These are phyloP conservation scores for Hipparchia semele DNA, from an alignment of 2,888 invertebrate species.

Conservation along the genomic window DNA sequence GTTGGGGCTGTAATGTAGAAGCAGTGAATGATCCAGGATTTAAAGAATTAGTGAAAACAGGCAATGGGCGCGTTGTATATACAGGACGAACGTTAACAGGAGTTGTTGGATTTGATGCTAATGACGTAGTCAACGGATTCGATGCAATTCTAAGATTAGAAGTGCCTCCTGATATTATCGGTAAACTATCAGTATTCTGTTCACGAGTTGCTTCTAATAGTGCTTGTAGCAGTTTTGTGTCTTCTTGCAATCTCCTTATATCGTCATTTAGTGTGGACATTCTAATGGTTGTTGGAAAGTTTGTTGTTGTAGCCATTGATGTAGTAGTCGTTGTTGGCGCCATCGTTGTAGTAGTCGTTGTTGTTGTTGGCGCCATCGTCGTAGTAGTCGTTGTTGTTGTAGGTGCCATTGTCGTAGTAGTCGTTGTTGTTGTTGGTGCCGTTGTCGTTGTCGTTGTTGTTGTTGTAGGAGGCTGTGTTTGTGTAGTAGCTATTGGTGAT, in stretches of 20 bases:
- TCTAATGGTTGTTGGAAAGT: conserved; percentile 43
- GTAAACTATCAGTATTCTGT: conserved; percentile 59
- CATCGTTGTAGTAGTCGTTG: conserved; percentile 39
- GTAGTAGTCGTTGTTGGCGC: conserved; percentile 42
- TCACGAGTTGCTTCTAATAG: conserved; percentile 68
- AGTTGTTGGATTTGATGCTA: conserved; percentile 68
- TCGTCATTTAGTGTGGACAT: conserved; percentile 59
- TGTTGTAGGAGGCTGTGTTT: conserved; percentile 12
- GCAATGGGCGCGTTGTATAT: conserved; percentile 58
- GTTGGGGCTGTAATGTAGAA: conserved; percentile 60
- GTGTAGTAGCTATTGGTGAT: conserved; percentile 44
- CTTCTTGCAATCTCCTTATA: conserved; percentile 69
- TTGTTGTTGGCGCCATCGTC: background rate
- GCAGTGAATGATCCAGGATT: conserved; percentile 55
- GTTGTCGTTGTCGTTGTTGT: conserved; percentile 39
- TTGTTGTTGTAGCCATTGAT: conserved; percentile 38
- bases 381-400: conserved; percentile 38
- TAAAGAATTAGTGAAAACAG: conserved; percentile 53
- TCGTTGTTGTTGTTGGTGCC: conserved; percentile 42
- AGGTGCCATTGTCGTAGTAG: conserved; percentile 38
- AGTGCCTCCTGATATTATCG: conserved; percentile 68
- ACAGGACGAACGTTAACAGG: conserved; percentile 65
- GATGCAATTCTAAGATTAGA: conserved; percentile 74
- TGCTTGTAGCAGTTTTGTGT: conserved; percentile 71
- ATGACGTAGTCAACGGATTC: conserved; percentile 66